phyloP scores from a whole-genome alignment of 2,113 vertebrate genomes.

The Chunga burmeisteri region DNA sequence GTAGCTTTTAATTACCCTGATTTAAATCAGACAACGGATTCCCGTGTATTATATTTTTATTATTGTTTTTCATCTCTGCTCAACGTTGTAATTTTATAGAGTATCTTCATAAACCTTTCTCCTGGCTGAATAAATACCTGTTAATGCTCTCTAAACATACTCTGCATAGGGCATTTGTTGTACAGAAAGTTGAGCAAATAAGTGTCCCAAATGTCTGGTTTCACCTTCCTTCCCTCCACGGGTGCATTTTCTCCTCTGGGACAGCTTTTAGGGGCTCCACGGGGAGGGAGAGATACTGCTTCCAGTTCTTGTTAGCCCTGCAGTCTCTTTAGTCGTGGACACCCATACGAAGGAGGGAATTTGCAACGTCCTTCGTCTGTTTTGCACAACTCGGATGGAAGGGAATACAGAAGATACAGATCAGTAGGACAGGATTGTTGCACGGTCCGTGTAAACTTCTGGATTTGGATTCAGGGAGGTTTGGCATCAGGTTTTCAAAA shows the following conservation, averaged over 20 bases:
- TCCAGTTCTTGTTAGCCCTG: background rate
- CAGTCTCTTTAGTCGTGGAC: background rate
- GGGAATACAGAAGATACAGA: background rate
- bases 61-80: background rate
- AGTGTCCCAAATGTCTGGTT: background rate
- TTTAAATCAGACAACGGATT: background rate
- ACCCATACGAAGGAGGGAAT: rapidly evolving
- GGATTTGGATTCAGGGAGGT: background rate
- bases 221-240: background rate
- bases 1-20: background rate
- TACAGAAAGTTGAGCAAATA: background rate
- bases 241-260: background rate
- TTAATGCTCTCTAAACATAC: background rate
- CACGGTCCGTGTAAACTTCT: background rate
- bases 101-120: background rate
- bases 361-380: too few relatives aligned
- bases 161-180: background rate
- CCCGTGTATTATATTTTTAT: background rate
- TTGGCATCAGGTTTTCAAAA: background rate
- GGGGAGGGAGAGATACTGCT: background rate
- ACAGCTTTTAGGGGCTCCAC: background rate
- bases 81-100: background rate
- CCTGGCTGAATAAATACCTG: background rate
- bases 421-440: background rate
- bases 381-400: background rate